phyloP scores from a whole-genome alignment of 2,888 invertebrate species.

The Melipona bicolor region DNA sequence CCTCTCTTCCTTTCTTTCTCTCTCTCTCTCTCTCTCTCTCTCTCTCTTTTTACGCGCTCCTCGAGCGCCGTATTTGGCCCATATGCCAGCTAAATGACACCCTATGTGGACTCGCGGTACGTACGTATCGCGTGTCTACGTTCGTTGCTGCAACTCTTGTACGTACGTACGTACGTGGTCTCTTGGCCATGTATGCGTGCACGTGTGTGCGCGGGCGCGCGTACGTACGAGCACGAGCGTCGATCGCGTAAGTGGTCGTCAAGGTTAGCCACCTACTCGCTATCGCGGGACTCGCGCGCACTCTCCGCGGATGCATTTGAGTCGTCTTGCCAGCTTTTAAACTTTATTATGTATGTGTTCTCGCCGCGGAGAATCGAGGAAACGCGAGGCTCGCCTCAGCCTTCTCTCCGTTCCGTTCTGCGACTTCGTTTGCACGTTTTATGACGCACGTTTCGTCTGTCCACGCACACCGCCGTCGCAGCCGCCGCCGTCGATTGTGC shows the following conservation, averaged over 20 bases:
- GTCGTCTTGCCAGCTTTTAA: slow-evolving; percentile 65
- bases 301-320: slow-evolving; percentile 63
- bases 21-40: slow-evolving; percentile 50
- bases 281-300: slow-evolving; percentile 58
- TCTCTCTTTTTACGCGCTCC: slow-evolving; percentile 49
- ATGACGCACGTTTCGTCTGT: background rate
- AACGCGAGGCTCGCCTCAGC: slow-evolving; percentile 17
- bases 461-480: background rate
- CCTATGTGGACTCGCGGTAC: slow-evolving; percentile 1
- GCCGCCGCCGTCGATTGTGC: background rate
- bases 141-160: slow-evolving; percentile 15
- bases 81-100: slow-evolving; percentile 57
- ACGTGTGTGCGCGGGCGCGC: background rate
- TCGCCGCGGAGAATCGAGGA: slow-evolving; percentile 48
- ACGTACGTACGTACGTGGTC: background rate
- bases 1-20: slow-evolving; percentile 30
- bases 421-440: slow-evolving; percentile 3
- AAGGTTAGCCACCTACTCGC: slow-evolving; percentile 80
- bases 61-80: slow-evolving; percentile 50
- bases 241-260: slow-evolving; percentile 69
- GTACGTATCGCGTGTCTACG: slow-evolving; percentile 11
- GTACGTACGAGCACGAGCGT: background rate
- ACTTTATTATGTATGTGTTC: slow-evolving; percentile 61
- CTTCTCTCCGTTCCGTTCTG: slow-evolving; percentile 1
- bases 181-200: no score